These are phyloP conservation scores for Carlito syrichta DNA, from an alignment of 2,113 vertebrate species.

Conservation along the genomic window DNA sequence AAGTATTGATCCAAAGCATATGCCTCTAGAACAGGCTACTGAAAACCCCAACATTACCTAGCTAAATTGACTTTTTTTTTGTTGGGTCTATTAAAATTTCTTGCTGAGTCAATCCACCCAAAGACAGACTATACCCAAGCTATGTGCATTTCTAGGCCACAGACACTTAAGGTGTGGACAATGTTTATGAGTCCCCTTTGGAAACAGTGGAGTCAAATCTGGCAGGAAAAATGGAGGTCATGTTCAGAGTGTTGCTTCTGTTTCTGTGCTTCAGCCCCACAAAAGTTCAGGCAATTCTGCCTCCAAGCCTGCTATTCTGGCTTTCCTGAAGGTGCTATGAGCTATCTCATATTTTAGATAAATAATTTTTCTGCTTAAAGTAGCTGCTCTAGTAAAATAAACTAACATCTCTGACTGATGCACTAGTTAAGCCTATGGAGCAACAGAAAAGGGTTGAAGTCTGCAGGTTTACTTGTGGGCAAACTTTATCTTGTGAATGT, in stretches of 20 bases:
- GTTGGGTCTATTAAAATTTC: background rate
- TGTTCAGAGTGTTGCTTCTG: background rate
- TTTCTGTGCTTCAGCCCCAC: background rate
- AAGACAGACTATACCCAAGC: background rate
- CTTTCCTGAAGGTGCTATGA: background rate
- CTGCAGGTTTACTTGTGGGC: background rate
- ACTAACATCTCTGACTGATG: background rate
- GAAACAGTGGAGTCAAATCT: background rate
- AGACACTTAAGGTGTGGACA: background rate
- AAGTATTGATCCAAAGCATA: background rate
- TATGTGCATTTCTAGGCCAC: background rate
- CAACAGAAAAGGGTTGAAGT: background rate
- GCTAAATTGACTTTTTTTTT: background rate
- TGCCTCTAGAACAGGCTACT: background rate
- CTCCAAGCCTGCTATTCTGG: background rate
- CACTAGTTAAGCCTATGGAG: background rate
- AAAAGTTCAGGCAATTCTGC: background rate
- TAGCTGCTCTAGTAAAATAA: background rate
- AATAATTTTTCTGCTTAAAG: background rate
- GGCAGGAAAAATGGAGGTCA: background rate
- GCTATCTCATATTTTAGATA: background rate
- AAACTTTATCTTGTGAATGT: background rate
- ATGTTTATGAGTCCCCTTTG: background rate
- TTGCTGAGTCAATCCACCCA: background rate
- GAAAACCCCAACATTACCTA: background rate